phyloP scores from a whole-genome alignment of 2,113 vertebrate species.

The Pampusana beccarii region DNA sequence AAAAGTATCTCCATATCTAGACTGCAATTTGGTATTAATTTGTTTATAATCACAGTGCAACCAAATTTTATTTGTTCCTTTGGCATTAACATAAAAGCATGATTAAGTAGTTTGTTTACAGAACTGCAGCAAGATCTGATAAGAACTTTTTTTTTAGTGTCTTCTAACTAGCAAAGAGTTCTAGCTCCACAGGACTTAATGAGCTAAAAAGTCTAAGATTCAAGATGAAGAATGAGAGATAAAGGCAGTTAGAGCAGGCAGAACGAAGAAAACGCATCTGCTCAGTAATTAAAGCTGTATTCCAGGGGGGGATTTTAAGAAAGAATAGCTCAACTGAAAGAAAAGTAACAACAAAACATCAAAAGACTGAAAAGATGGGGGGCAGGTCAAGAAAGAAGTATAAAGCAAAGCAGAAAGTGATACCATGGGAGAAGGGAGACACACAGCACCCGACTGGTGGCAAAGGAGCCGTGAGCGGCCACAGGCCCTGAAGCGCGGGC shows the following conservation, averaged over 20 bases:
- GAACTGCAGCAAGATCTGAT: conserved; percentile 23
- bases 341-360: not conserved
- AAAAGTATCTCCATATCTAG: conserved; percentile 15
- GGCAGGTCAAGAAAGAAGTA: not conserved
- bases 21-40: not conserved
- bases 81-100: conserved; percentile 47
- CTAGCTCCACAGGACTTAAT: conserved; percentile 6
- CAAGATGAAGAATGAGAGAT: not conserved
- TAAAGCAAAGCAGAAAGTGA: not conserved
- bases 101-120: conserved; percentile 41
- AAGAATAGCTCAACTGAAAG: not conserved
- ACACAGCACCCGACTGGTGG: accelerated
- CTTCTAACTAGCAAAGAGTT: not conserved
- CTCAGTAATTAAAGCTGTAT: not conserved
- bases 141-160: not conserved
- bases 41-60: conserved; percentile 18
- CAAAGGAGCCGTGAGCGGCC: not conserved
- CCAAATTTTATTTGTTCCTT: conserved; percentile 23
- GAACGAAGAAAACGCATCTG: not conserved
- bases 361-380: not conserved
- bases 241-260: not conserved
- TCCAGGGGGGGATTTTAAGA: not conserved
- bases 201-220: not conserved
- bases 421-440: not conserved
- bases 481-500: not conserved